Conservation (phyloP, 2,113 vertebrate species). For the Sitta europaea region DNA sequence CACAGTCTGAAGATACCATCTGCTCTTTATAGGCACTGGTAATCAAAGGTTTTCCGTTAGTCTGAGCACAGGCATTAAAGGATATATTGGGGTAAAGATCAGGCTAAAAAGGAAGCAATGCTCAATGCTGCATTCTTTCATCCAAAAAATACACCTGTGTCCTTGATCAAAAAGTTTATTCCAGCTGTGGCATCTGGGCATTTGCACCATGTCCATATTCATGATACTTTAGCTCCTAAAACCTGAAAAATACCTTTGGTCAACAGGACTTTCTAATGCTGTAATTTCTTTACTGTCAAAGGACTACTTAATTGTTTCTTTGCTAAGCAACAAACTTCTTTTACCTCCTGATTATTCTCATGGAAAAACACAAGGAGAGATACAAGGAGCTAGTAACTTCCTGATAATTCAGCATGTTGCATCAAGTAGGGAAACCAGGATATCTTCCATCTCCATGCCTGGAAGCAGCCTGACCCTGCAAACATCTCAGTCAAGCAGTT, state of each 20-base stretch:
- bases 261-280: neutral
- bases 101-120: neutral
- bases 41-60: slow-evolving; percentile 24
- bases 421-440: neutral
- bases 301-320: neutral
- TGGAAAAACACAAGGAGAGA: neutral
- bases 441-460: neutral
- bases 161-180: neutral
- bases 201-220: neutral
- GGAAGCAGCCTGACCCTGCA: neutral
- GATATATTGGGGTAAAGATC: neutral
- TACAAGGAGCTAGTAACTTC: neutral
- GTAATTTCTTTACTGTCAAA: neutral
- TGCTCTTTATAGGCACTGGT: slow-evolving; percentile 22
- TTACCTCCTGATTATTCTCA: neutral
- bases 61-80: slow-evolving; percentile 1
- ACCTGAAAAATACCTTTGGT: neutral
- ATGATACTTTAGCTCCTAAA: neutral
- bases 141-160: neutral
- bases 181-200: neutral
- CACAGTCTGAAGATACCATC: slow-evolving; percentile 21
- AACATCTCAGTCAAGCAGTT: neutral
- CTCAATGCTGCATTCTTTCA: neutral
- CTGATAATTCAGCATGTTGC: neutral
- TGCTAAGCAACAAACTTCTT: neutral